phyloP scores from a whole-genome alignment of 2,797 vertebrate species.

The Zonotrichia albicollis region DNA sequence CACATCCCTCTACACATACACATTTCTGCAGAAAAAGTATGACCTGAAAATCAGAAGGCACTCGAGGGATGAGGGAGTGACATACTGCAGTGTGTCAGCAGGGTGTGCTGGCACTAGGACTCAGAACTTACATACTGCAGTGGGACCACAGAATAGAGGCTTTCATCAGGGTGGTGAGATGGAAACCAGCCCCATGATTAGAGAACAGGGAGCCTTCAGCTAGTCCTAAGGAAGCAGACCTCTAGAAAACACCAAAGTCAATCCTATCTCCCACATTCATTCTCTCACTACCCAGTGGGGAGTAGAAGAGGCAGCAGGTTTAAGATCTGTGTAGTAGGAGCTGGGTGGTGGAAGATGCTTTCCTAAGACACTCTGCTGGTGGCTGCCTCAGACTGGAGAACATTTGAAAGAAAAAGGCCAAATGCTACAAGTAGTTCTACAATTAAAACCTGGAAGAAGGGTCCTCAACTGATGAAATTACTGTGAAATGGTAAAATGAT shows the following conservation, averaged over 20 bases:
- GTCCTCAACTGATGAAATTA: background rate
- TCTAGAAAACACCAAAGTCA: background rate
- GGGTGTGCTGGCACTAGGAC: background rate
- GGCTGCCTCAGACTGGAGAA: background rate
- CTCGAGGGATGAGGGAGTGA: background rate
- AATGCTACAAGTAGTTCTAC: background rate
- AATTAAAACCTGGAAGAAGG: background rate
- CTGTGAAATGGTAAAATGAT: background rate
- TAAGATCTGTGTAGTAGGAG: background rate
- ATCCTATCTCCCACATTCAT: background rate
- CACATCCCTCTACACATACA: background rate
- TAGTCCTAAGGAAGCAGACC: background rate
- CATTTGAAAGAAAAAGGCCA: background rate
- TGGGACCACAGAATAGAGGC: background rate
- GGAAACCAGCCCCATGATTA: fast-evolving
- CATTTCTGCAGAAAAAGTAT: background rate
- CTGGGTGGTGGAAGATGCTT: background rate
- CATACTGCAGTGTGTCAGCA: background rate
- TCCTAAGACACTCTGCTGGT: background rate
- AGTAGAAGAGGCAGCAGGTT: background rate
- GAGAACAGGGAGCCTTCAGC: background rate
- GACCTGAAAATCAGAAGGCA: background rate
- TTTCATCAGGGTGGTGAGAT: background rate
- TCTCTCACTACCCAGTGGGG: fast-evolving
- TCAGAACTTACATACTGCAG: background rate